Conservation (phyloP, 2,888 invertebrate species). For the Agonopterix arenella region DNA sequence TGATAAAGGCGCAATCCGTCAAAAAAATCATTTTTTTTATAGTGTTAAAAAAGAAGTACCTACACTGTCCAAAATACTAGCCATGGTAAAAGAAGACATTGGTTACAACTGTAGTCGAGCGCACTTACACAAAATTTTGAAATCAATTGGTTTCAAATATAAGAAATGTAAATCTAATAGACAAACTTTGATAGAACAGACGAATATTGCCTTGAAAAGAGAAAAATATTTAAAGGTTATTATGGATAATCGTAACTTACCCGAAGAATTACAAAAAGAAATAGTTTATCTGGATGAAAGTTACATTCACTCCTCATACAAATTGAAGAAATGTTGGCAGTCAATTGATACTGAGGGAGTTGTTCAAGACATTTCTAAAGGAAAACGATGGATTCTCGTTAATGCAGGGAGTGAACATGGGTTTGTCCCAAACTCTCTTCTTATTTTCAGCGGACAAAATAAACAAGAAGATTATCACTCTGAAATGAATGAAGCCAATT, state of each 20-base stretch:
- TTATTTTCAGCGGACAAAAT: background rate
- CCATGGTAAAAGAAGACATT: too few species aligned
- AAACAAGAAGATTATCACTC: slow-evolving; percentile 7
- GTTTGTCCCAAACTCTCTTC: slow-evolving; percentile 4
- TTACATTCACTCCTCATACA: too few species aligned
- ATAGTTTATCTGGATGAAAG: slow-evolving; percentile 26
- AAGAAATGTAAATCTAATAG: slow-evolving; percentile 10
- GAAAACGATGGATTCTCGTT: slow-evolving; percentile 4
- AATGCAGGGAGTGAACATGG: slow-evolving; percentile 6
- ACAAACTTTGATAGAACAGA: slow-evolving; percentile 9
- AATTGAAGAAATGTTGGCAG: slow-evolving; percentile 19
- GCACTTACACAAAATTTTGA: too few species aligned
- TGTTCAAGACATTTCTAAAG: background rate
- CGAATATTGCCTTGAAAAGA: slow-evolving; percentile 7
- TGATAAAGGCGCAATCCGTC: slow-evolving; percentile 4
- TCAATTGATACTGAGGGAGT: slow-evolving; percentile 2
- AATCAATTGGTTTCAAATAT: slow-evolving; percentile 8
- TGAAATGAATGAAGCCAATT: slow-evolving; percentile 11
- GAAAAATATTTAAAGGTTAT: slow-evolving; percentile 6
- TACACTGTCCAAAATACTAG: too few species aligned
- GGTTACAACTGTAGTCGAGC: too few species aligned
- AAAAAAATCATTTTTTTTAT: slow-evolving; percentile 6
- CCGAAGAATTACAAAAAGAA: slow-evolving; percentile 10
- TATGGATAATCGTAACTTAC: slow-evolving; percentile 6
- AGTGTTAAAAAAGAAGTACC: too few species aligned